A percentile compares a stretch with the other conserved stretches of the same genome.
Evolutionary conservation across 2,888 invertebrate species (phyloP).

Genomic region (Drosophila glabriapex): DNA sequence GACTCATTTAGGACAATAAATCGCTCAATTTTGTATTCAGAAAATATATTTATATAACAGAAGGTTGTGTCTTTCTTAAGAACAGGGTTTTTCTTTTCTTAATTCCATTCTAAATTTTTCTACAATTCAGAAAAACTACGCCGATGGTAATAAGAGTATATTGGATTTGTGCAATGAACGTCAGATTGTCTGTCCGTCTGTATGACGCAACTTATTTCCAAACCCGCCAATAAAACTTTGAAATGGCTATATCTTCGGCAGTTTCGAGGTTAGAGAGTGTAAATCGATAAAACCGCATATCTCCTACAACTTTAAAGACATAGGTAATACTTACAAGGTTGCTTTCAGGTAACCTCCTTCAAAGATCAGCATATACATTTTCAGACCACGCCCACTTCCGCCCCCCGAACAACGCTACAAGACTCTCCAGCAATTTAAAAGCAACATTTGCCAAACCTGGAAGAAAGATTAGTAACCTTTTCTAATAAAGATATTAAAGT

Average conservation of each 20-base stretch:
- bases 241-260: no score
- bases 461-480: neutral
- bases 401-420: neutral
- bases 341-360: neutral
- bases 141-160: no score
- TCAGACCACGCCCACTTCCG: neutral
- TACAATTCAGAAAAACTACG: no score
- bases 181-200: no score
- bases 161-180: no score
- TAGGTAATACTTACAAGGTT: neutral
- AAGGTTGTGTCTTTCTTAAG: neutral
- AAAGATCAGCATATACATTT: neutral
- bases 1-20: neutral
- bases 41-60: neutral
- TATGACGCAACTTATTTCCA: no score
- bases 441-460: neutral
- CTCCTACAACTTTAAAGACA: neutral
- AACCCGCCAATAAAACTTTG: no score
- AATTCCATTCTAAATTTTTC: no score
- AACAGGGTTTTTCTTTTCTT: no score
- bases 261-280: no score
- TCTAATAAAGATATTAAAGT: no score
- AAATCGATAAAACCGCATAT: neutral
- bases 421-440: neutral
- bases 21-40: neutral